phyloP scores from a whole-genome alignment of 2,113 vertebrate genomes.

The Illadopsis cleaveri region DNA sequence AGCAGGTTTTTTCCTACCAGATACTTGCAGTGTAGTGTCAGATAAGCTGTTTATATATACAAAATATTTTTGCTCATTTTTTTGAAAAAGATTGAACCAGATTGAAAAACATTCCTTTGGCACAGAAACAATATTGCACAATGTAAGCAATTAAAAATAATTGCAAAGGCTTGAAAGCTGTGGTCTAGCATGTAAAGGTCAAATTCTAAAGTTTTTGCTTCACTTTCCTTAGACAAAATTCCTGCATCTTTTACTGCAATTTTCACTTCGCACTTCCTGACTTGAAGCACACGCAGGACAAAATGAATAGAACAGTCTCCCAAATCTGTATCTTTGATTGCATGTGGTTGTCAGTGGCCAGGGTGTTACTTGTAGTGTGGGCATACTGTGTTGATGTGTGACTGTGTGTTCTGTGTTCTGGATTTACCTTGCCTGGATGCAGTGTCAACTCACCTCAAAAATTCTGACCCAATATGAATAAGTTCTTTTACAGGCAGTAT shows the following conservation, averaged over 20 bases:
- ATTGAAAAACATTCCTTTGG: background rate
- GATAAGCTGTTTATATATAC: background rate
- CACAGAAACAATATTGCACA: background rate
- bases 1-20: background rate
- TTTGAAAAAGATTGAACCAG: background rate
- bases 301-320: background rate
- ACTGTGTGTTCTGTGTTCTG: background rate
- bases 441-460: background rate
- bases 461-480: background rate
- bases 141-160: background rate
- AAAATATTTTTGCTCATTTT: background rate
- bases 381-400: background rate
- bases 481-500: background rate
- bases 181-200: background rate
- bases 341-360: background rate
- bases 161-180: background rate
- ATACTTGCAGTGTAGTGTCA: background rate
- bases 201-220: background rate
- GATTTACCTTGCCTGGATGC: background rate
- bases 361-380: background rate
- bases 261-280: background rate
- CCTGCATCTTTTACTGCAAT: background rate
- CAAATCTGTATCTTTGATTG: background rate
- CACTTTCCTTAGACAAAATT: background rate
- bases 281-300: background rate